These are phyloP conservation scores for Leptinotarsa texana DNA, from an alignment of 1,140 invertebrate genomes.

Conservation along the genomic window DNA sequence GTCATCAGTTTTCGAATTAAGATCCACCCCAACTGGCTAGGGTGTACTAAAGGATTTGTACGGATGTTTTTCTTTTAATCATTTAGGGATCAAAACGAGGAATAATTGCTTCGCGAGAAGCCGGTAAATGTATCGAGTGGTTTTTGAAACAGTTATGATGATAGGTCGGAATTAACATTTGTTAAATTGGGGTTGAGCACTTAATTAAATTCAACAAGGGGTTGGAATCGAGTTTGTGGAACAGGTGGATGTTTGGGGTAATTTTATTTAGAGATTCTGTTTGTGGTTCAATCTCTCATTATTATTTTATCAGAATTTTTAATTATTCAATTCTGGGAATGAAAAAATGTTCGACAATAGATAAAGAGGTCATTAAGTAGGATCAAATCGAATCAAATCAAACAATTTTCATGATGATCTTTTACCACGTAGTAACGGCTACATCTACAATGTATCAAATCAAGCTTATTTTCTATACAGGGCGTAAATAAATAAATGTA, in stretches of 20 bases:
- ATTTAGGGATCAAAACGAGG: background rate
- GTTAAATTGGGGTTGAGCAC: background rate
- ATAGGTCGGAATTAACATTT: background rate
- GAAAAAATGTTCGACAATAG: too few relatives aligned
- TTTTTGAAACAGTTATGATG: background rate
- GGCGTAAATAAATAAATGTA: too few relatives aligned
- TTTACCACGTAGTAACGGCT: too few relatives aligned
- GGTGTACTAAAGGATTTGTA: conserved; percentile 8
- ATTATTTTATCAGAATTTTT: too few relatives aligned
- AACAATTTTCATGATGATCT: too few relatives aligned
- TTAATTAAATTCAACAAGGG: background rate
- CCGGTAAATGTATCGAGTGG: background rate
- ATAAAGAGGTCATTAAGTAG: too few relatives aligned
- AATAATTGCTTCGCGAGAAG: background rate
- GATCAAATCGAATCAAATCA: too few relatives aligned
- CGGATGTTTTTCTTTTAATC: conserved; percentile 2
- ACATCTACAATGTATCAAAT: too few relatives aligned
- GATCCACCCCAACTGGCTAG: conserved; percentile 4
- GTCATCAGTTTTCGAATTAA: conserved; percentile 8
- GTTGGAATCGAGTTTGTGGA: background rate
- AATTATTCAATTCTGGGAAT: too few relatives aligned
- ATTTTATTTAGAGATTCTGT: background rate
- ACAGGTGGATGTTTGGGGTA: background rate
- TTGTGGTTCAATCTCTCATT: too few relatives aligned
- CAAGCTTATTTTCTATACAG: too few relatives aligned